phyloP scores from a whole-genome alignment of 2,797 vertebrate genomes.

The Varecia variegata region DNA sequence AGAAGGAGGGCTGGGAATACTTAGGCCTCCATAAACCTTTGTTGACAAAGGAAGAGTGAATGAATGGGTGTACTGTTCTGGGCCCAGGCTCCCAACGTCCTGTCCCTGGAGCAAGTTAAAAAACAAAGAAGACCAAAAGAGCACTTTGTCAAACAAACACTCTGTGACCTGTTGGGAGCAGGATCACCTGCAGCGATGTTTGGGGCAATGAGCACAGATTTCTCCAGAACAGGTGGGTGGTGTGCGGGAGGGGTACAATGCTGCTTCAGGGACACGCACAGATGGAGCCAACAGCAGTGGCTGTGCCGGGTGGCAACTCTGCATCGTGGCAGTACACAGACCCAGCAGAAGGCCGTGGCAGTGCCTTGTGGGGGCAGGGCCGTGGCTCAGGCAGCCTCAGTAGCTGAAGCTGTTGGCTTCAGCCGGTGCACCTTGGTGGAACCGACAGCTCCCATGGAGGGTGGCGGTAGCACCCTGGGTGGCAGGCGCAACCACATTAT shows the following conservation, averaged over 20 bases:
- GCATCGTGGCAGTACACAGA: neutral
- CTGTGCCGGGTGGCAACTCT: neutral
- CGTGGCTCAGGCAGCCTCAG: neutral
- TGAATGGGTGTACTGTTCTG: neutral
- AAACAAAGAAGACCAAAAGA: neutral
- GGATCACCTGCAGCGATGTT: neutral
- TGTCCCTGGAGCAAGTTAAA: neutral
- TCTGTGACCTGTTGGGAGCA: neutral
- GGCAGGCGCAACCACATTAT: rapidly evolving
- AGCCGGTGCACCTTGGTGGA: rapidly evolving
- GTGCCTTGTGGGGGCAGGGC: neutral
- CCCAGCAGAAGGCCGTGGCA: rapidly evolving
- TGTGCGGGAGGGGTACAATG: neutral
- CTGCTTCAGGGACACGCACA: neutral
- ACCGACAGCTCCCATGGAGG: no score
- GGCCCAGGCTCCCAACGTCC: neutral
- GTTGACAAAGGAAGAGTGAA: neutral
- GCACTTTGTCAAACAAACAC: neutral
- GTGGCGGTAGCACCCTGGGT: neutral
- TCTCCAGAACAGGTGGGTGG: neutral
- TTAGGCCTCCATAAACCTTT: neutral
- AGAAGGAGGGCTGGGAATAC: neutral
- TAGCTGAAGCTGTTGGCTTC: neutral
- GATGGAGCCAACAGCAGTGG: no score
- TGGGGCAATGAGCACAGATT: neutral